Base-by-base conservation (phyloP, 2,113 vertebrate species). In the Tachycineta bicolor region DNA sequence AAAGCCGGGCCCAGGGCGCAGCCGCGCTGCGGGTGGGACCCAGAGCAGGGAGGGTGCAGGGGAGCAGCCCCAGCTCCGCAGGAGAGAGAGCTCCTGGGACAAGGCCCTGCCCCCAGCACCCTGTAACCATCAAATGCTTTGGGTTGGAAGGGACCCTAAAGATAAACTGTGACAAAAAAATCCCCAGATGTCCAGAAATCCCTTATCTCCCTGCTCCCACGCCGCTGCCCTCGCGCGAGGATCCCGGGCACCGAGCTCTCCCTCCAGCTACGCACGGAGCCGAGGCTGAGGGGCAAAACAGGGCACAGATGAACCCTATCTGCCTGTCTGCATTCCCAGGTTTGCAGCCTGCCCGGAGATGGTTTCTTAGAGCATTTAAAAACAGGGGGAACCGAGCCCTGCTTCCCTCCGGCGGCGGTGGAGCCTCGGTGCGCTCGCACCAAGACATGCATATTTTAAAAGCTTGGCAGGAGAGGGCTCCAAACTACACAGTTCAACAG, bases 401-500 rank as follows among this genome's bases (percentile, higher is more conserved):
- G 86, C 55, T 50, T 71, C 71, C 71, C 39, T 9, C 60, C 15
- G 68, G 69, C 50, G 70, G 92, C 9, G 9, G 12, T 3, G 62
- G 58, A 94, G 65, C 89, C 81, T 67, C 95, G 47, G 1, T 15
- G 79, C 0, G 91, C 73, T 89, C 93, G 23, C 69, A 39, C 64
- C 53, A 5, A 50, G 91, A 71, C 3, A 69, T 63, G 77, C 69
- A 91, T 90, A 89, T 95, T 95, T 96, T 85, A 97, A 96, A 94
- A 92, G 84, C 91, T 89, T 96, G 94, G 93, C 96, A 97, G 96
- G 78, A 97, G 96, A 96, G 95, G 96, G 95, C 96, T 96, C 96
- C 95, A 97, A 89, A 96, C 96, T 97, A 97, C 96, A 94, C 94
- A 89, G 18, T 65, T 87, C 33, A 89, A 53, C 7, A 19, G 91